Conservation (phyloP, 1,140 invertebrate species). For the Drosophila punjabiensis region DNA sequence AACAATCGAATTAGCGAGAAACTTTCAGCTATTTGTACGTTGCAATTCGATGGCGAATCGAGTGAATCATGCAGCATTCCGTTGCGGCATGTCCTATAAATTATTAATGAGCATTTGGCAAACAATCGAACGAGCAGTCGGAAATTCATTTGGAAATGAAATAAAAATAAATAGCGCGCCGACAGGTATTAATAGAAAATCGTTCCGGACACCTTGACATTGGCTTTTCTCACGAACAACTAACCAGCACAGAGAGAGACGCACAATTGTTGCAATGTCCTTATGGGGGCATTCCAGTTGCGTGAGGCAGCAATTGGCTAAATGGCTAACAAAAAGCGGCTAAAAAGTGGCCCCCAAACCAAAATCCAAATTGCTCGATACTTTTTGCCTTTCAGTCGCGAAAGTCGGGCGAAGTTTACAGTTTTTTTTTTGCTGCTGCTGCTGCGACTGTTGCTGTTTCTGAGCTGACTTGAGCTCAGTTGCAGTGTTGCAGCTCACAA, state of each 20-base stretch:
- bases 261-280: slow-evolving; percentile 61
- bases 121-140: slow-evolving; percentile 42
- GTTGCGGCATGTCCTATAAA: slow-evolving; percentile 60
- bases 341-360: slow-evolving; percentile 51
- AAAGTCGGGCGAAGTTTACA: slow-evolving; percentile 54
- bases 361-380: slow-evolving; percentile 67
- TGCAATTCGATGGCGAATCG: slow-evolving; percentile 5
- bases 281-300: slow-evolving; percentile 53
- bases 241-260: background rate
- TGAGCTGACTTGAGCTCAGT: slow-evolving; percentile 18
- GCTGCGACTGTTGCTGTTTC: slow-evolving; percentile 1
- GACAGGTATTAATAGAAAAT: slow-evolving; percentile 53
- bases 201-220: slow-evolving; percentile 68
- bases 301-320: slow-evolving; percentile 34
- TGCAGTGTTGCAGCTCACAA: slow-evolving; percentile 63
- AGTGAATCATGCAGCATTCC: slow-evolving; percentile 55
- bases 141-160: slow-evolving; percentile 54
- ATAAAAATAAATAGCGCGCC: slow-evolving; percentile 26
- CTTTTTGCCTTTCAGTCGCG: slow-evolving; percentile 57
- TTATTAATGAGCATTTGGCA: slow-evolving; percentile 69
- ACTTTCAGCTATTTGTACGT: slow-evolving; percentile 21
- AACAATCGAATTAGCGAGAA: slow-evolving; percentile 55
- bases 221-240: slow-evolving; percentile 67
- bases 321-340: slow-evolving; percentile 32
- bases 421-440: slow-evolving; percentile 9